These are phyloP conservation scores for Lasiurus borealis DNA, from an alignment of 2,113 vertebrate genomes.

Conservation along the genomic window DNA sequence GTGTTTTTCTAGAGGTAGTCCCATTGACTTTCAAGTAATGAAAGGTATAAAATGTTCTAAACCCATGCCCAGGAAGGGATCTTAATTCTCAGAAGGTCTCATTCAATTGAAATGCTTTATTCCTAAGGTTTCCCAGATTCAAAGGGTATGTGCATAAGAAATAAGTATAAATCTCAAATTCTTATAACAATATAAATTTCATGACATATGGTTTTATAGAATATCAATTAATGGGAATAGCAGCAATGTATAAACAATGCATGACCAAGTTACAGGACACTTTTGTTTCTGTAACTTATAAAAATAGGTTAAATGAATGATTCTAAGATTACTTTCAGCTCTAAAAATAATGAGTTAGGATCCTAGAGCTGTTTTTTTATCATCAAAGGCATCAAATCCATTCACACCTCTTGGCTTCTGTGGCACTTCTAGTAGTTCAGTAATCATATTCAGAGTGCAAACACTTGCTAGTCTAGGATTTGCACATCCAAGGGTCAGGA, in stretches of 20 bases:
- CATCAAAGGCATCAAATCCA: neutral
- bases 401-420: neutral
- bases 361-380: neutral
- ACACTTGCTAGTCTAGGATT: neutral
- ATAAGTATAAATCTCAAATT: conserved; percentile 20
- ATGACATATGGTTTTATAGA: neutral
- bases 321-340: neutral
- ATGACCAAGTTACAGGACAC: neutral
- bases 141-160: neutral
- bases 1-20: neutral
- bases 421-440: neutral
- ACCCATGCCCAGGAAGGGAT: neutral
- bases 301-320: conserved; percentile 30
- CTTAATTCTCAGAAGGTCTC: neutral
- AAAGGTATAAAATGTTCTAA: conserved; percentile 4
- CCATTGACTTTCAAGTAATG: neutral
- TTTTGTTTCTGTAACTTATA: neutral
- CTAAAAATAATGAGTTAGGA: neutral
- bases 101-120: conserved; percentile 35
- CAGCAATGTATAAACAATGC: conserved; percentile 1
- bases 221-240: neutral
- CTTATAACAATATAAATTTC: conserved; percentile 16
- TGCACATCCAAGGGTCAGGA: neutral
- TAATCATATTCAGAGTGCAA: neutral
- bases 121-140: neutral